Base-by-base conservation (phyloP, 2,797 vertebrate species). In the Gastrophryne carolinensis region DNA sequence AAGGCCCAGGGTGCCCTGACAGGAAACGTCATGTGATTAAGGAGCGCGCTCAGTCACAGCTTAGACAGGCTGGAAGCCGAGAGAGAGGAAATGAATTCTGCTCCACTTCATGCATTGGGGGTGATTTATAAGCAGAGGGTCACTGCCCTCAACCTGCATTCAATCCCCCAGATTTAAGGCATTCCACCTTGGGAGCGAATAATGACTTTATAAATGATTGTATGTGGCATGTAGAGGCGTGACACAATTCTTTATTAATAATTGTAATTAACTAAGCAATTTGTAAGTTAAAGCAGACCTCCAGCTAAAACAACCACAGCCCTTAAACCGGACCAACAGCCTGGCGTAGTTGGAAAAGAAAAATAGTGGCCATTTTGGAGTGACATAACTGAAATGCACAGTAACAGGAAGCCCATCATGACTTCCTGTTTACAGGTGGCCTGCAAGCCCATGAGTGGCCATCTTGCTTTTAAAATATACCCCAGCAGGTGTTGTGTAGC, bases 21-120 rank as follows among this genome's bases (percentile, higher is more conserved):
- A 71, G 68, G 54, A 71, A 71, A 58, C 56, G 8, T 64, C 71
- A 73, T 73, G 60, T 73, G 61, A 65, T 73, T 73, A 65, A 66
- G 61, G 52, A 49, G 62, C 57, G 49, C 50, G 39, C 62, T 74
- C 62, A 74, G 58, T 27, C 72, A 44, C 37, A 23, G 61, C 53
- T 65, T 49, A 53, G 52, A 29, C 53, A 34, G 29, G 21, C 50
- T 26, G 61, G 17, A 49, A 56, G 62, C 39, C 4, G 49, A 56
- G 49, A 56, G 32, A 26, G 61, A 54, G 71, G 60, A 39, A 62
- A 69, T 56, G 52, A 56, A 30, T 64, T 62, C 52, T 74, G 62
- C 63, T 74, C 52, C 37, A 66, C 72, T 74, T 66, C 13, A 69
- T 56, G 52, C 61, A 66, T 54, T 57, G 65, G 27, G 61, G 44